A percentile compares a stretch with the other conserved stretches of the same genome.
Evolutionary conservation across 2,888 invertebrate species (phyloP).

Genomic region (Noctua fimbriata): DNA sequence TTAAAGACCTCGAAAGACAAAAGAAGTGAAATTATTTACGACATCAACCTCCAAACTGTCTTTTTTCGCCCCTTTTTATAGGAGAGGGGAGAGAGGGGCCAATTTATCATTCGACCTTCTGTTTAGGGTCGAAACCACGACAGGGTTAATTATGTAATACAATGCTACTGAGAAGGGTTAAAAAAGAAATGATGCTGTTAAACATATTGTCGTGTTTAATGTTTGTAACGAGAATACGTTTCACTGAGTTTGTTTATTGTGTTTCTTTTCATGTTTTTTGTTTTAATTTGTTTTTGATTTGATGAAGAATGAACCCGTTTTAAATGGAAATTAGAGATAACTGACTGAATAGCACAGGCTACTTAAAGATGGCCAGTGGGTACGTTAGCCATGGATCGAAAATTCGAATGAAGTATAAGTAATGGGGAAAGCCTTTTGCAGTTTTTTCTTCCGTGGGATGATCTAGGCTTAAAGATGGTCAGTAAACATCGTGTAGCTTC

Average conservation of each 20-base stretch:
- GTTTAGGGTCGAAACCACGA: slow-evolving; percentile 54
- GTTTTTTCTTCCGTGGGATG: too few species aligned
- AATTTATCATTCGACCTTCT: slow-evolving; percentile 64
- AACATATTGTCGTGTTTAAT: slow-evolving; percentile 58
- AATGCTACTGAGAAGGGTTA: slow-evolving; percentile 59
- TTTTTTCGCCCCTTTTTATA: slow-evolving; percentile 58
- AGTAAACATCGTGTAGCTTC: too few species aligned
- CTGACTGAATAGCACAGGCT: too few species aligned
- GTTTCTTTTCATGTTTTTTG: slow-evolving; percentile 25
- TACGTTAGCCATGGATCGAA: neutral
- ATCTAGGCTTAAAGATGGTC: too few species aligned
- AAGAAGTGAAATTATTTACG: slow-evolving; percentile 58
- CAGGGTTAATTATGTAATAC: slow-evolving; percentile 65
- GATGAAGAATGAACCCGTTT: slow-evolving; percentile 1
- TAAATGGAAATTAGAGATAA: neutral
- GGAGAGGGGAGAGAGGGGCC: slow-evolving; percentile 13
- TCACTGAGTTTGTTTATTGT: slow-evolving; percentile 33
- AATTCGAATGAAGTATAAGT: too few species aligned
- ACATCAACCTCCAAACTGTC: slow-evolving; percentile 46
- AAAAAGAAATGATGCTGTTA: slow-evolving; percentile 55
- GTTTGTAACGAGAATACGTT: slow-evolving; percentile 31
- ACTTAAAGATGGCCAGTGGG: neutral
- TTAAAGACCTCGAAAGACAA: slow-evolving; percentile 57
- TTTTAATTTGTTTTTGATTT: slow-evolving; percentile 28
- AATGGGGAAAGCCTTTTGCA: too few species aligned